phyloP scores from a whole-genome alignment of 1,140 invertebrate genomes.

The Pogonognathellus flavescens region DNA sequence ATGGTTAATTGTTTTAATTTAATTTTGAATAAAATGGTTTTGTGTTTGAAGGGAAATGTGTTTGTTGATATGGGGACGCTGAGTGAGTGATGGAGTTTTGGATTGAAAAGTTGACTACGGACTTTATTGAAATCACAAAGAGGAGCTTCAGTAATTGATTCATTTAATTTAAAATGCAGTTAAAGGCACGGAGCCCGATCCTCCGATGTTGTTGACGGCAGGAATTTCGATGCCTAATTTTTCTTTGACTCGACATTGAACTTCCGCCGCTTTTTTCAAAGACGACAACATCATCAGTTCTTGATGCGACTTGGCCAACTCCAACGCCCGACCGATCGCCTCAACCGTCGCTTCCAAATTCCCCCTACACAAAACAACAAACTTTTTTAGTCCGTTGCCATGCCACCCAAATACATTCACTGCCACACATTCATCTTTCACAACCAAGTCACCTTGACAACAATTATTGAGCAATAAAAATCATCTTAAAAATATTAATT shows the following conservation, averaged over 20 bases:
- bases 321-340: slow-evolving; percentile 90
- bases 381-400: too few relatives aligned
- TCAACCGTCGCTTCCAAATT: slow-evolving; percentile 86
- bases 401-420: too few relatives aligned
- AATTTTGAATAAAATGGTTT: too few relatives aligned
- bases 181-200: slow-evolving; percentile 21
- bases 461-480: too few relatives aligned
- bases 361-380: slow-evolving; percentile 81
- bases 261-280: slow-evolving; percentile 85
- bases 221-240: slow-evolving; percentile 76
- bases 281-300: slow-evolving; percentile 91
- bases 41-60: too few relatives aligned
- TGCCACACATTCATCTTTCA: too few relatives aligned
- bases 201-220: slow-evolving; percentile 9
- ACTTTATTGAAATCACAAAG: slow-evolving; percentile 45
- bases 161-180: slow-evolving; percentile 21
- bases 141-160: too few relatives aligned
- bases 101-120: slow-evolving; percentile 2
- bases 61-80: too few relatives aligned
- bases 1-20: too few relatives aligned
- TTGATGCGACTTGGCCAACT: slow-evolving; percentile 83
- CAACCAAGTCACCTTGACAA: too few relatives aligned
- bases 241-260: slow-evolving; percentile 85
- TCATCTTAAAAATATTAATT: too few relatives aligned
- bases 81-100: too few relatives aligned